A percentile compares a stretch with the other conserved stretches of the same genome.
Conservation (phyloP, 2,797 vertebrate genomes). For the Stomatorhinus walkeri region DNA sequence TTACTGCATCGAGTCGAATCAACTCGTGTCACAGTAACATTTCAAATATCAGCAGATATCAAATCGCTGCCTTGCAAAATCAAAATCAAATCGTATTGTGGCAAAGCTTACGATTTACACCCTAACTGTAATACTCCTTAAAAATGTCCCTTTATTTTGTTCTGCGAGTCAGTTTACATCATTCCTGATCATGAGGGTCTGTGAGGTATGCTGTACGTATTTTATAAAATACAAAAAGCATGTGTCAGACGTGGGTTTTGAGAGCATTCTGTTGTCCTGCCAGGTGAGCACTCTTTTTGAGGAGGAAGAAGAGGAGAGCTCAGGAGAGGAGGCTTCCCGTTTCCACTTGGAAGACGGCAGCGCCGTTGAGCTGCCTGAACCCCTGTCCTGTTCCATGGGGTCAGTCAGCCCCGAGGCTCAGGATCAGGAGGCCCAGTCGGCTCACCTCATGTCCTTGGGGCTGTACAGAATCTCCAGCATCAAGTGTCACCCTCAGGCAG, state of each 20-base stretch:
- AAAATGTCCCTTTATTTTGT: neutral
- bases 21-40: neutral
- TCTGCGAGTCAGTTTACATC: neutral
- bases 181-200: neutral
- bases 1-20: neutral
- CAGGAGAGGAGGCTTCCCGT: constrained; percentile 33
- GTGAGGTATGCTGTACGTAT: neutral
- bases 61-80: neutral
- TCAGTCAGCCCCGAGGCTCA: constrained; percentile 34
- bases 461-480: constrained; percentile 49
- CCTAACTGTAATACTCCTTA: neutral
- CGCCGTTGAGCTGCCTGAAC: constrained; percentile 28
- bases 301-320: constrained; percentile 39
- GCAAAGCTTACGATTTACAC: neutral
- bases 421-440: constrained; percentile 53
- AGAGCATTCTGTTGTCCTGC: neutral
- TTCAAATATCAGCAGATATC: neutral
- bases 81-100: neutral
- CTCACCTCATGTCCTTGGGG: constrained; percentile 60
- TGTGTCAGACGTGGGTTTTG: neutral
- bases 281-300: constrained; percentile 62
- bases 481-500: constrained; percentile 32
- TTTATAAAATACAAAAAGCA: neutral
- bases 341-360: constrained; percentile 46
- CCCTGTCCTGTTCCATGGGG: constrained; percentile 36